phyloP scores from a whole-genome alignment of 2,888 invertebrate species.

The Achlya flavicornis region DNA sequence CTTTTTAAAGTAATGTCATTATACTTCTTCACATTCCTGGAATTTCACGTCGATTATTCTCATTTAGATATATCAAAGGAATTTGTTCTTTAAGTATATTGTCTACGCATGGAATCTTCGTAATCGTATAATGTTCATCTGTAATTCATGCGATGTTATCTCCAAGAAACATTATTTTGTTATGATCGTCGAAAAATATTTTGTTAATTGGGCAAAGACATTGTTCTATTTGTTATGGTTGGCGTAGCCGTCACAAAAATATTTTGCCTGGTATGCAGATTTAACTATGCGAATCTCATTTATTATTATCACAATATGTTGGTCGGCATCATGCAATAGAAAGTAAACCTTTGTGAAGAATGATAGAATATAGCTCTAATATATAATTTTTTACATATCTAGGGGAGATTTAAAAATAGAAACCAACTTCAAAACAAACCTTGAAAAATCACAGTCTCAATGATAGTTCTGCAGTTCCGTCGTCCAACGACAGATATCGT shows the following conservation, averaged over 20 bases:
- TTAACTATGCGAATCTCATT: conserved; percentile 53
- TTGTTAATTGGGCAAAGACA: conserved; percentile 39
- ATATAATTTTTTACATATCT: too few species aligned
- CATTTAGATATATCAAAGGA: conserved; percentile 57
- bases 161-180: conserved; percentile 34
- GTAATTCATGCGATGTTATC: conserved; percentile 47
- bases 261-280: conserved; percentile 52
- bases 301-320: conserved; percentile 58
- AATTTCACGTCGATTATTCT: conserved; percentile 63
- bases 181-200: conserved; percentile 35
- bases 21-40: conserved; percentile 56
- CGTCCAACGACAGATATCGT: not conserved
- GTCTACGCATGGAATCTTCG: conserved; percentile 56
- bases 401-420: too few species aligned
- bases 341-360: conserved; percentile 17
- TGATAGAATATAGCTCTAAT: not conserved
- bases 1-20: conserved; percentile 56
- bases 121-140: conserved; percentile 44
- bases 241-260: conserved; percentile 48
- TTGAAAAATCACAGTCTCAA: not conserved
- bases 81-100: conserved; percentile 55
- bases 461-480: not conserved
- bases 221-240: conserved; percentile 49
- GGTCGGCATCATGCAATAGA: conserved; percentile 45
- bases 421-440: not conserved